Evolutionary conservation across 2,113 vertebrate species (phyloP).

Genomic region (Theristicus caerulescens): DNA sequence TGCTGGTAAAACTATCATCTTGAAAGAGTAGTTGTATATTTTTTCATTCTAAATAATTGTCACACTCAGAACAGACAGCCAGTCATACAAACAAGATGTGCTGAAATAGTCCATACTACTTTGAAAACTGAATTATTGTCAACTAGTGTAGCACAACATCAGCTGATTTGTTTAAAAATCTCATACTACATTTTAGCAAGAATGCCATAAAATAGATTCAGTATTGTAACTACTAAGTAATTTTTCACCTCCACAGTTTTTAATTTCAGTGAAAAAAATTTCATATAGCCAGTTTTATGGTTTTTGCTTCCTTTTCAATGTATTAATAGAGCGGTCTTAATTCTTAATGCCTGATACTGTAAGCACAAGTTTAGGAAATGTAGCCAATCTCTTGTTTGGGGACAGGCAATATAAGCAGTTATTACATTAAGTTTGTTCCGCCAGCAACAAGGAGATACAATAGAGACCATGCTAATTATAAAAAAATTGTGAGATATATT

Average conservation of each 20-base stretch:
- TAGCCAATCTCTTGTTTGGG: neutral
- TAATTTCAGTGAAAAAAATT: neutral
- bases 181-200: neutral
- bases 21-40: neutral
- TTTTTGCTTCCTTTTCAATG: neutral
- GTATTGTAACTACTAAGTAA: neutral
- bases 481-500: neutral
- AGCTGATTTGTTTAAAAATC: neutral
- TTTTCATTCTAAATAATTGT: neutral
- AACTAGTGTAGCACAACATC: neutral
- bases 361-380: neutral
- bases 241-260: neutral
- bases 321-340: neutral
- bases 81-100: neutral
- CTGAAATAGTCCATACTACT: neutral
- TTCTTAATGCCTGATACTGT: neutral
- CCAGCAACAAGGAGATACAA: neutral
- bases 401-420: neutral
- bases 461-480: neutral
- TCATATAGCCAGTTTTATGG: neutral
- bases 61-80: neutral
- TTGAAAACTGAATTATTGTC: neutral
- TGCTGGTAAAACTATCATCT: neutral
- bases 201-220: neutral
- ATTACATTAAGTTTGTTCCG: neutral